Conservation (phyloP, 2,113 vertebrate species). For the Morphnarchus princeps region DNA sequence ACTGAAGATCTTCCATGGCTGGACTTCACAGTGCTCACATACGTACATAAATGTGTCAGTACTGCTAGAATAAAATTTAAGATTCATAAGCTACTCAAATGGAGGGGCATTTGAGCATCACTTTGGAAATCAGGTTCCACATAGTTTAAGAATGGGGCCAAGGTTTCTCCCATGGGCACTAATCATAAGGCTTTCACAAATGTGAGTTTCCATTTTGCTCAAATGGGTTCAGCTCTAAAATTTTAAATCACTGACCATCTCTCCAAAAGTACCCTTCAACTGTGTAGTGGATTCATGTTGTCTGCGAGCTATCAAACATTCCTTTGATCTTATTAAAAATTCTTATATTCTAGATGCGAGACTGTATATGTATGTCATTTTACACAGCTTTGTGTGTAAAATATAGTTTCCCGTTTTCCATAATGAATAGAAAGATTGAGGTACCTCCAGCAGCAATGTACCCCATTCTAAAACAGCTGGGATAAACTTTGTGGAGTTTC, state of each 20-base stretch:
- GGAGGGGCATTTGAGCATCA: neutral
- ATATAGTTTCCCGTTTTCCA: neutral
- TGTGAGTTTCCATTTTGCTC: neutral
- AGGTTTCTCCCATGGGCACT: neutral
- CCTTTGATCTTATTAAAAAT: neutral
- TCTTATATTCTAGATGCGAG: neutral
- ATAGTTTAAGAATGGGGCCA: neutral
- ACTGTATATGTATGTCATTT: neutral
- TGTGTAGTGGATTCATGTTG: neutral
- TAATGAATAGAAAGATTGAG: neutral
- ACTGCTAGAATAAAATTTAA: neutral
- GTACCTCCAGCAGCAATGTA: neutral
- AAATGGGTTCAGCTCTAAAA: neutral
- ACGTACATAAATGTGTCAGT: neutral
- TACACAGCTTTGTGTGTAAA: neutral
- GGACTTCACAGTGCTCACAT: neutral
- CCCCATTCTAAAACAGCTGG: neutral
- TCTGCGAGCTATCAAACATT: neutral
- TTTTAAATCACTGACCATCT: neutral
- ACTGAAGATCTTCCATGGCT: neutral
- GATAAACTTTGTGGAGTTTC: neutral
- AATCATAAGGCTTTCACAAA: neutral
- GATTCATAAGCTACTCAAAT: neutral
- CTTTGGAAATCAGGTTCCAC: neutral
- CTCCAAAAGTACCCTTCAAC: neutral